phyloP scores from a whole-genome alignment of 1,140 invertebrate species.

The Drosophila yakuba region DNA sequence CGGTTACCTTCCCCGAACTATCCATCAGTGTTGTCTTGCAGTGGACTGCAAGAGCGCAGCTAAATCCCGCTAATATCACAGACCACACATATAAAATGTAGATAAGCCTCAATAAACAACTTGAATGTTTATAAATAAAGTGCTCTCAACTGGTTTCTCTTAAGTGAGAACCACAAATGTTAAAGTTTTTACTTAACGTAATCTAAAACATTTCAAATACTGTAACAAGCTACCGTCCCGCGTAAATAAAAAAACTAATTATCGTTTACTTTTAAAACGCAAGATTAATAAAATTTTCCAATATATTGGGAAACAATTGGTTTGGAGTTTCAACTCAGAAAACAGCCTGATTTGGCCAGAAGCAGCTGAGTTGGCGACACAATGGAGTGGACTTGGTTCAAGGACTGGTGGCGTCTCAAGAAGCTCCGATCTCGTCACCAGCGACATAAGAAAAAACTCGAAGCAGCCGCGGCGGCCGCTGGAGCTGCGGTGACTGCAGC shows the following conservation, averaged over 20 bases:
- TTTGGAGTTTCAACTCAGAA: too few relatives aligned
- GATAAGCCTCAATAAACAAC: neutral
- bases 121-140: neutral
- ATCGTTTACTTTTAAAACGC: too few relatives aligned
- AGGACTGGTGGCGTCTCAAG: conserved; percentile 91
- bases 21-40: neutral
- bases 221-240: neutral
- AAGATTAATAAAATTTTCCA: too few relatives aligned
- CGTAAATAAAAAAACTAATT: too few relatives aligned
- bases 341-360: neutral
- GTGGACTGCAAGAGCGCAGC: too few relatives aligned
- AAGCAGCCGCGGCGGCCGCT: conserved; percentile 75
- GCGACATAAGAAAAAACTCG: conserved; percentile 85
- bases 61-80: neutral
- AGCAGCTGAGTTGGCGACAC: neutral
- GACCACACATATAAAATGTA: neutral
- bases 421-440: conserved; percentile 86
- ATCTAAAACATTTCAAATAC: neutral
- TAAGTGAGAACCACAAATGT: too few relatives aligned
- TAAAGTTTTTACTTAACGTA: too few relatives aligned
- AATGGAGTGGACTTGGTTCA: conserved; percentile 91
- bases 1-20: too few relatives aligned
- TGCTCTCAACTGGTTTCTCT: too few relatives aligned
- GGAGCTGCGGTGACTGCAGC: conserved; percentile 16
- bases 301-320: too few relatives aligned